Conservation (phyloP, 2,888 invertebrate genomes). For the Psococerastis gibbosa region DNA sequence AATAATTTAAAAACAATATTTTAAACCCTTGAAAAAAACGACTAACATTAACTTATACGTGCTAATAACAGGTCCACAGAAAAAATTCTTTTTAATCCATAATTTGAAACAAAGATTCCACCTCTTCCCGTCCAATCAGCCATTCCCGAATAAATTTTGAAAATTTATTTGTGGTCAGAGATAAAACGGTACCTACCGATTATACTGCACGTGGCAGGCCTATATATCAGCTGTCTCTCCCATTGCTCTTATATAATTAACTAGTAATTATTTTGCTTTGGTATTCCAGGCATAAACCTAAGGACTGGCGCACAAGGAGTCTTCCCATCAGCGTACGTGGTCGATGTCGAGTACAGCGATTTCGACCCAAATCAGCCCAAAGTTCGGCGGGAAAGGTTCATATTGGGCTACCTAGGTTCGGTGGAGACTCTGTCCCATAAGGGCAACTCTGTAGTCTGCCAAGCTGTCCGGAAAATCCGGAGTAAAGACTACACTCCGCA, state of each 20-base stretch:
- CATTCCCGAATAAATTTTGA: too few relatives aligned
- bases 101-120: too few relatives aligned
- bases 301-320: constrained; percentile 85
- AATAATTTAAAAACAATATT: too few relatives aligned
- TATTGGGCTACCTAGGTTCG: constrained; percentile 86
- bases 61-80: too few relatives aligned
- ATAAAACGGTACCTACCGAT: too few relatives aligned
- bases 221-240: too few relatives aligned
- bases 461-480: constrained; percentile 74
- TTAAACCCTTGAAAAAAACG: too few relatives aligned
- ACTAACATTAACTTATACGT: too few relatives aligned
- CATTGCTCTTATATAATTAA: background rate
- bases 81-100: too few relatives aligned
- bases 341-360: constrained; percentile 91
- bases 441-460: constrained; percentile 88
- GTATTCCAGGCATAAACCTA: constrained; percentile 72
- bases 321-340: constrained; percentile 93
- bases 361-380: constrained; percentile 76
- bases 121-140: too few relatives aligned
- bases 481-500: constrained; percentile 44
- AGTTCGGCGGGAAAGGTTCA: constrained; percentile 68
- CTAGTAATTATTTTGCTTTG: background rate
- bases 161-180: too few relatives aligned
- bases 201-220: too few relatives aligned
- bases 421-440: constrained; percentile 92